Conservation (phyloP, 1,140 invertebrate genomes). For the Luehdorfia chinensis region DNA sequence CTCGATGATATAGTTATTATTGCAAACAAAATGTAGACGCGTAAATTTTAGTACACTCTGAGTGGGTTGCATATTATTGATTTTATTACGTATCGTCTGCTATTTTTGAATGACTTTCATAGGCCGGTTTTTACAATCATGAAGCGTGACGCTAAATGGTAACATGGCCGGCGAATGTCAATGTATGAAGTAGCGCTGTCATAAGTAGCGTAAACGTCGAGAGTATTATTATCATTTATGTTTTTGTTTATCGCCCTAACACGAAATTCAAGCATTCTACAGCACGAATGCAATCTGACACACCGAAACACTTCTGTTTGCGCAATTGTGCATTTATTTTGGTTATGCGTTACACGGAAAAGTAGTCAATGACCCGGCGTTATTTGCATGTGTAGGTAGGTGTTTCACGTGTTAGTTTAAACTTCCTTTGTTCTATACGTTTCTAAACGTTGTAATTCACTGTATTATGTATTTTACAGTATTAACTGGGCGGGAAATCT, state of each 20-base stretch:
- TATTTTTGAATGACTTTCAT: constrained; percentile 59
- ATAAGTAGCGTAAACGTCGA: constrained; percentile 12
- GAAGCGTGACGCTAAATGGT: constrained; percentile 69
- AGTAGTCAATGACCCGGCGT: constrained; percentile 67
- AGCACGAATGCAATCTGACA: constrained; percentile 6
- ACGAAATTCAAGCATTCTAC: constrained; percentile 25
- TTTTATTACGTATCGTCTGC: constrained; percentile 45
- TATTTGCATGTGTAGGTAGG: constrained; percentile 61
- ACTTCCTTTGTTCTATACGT: constrained; percentile 51
- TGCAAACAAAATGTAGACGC: constrained; percentile 26
- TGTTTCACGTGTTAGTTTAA: constrained; percentile 43
- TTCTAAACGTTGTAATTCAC: constrained; percentile 1
- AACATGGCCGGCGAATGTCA: constrained; percentile 74
- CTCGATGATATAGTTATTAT: constrained; percentile 40
- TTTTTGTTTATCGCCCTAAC: constrained; percentile 21
- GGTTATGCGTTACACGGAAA: constrained; percentile 27
- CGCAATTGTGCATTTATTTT: constrained; percentile 39
- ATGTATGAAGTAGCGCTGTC: constrained; percentile 29
- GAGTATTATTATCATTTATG: constrained; percentile 21
- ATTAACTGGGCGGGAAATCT: constrained; percentile 33
- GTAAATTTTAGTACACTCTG: constrained; percentile 20
- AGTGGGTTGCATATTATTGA: constrained; percentile 40
- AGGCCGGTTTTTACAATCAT: constrained; percentile 48
- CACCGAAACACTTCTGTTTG: constrained; percentile 19
- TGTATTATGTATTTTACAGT: constrained; percentile 4